Evolutionary conservation across 2,888 invertebrate genomes (phyloP), one percentile per base, ranked within the genome.

Genomic region (Dryocosmus kuriphilus): DNA sequence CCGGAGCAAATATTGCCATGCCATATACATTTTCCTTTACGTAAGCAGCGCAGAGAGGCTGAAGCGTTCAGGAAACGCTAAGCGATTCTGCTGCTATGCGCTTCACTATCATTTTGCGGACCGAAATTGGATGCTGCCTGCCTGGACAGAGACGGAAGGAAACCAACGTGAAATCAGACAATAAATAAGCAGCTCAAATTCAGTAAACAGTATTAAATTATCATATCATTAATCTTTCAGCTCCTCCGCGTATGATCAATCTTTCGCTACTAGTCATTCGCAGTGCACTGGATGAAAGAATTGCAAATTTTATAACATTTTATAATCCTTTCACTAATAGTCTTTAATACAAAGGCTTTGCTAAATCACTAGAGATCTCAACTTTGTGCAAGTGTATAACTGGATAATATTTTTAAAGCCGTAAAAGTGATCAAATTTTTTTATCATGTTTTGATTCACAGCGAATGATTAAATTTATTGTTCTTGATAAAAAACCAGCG

Each of bases 61-160:
- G 74, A 82, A 63, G 79, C 79, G 82, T 82, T 79, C 81, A 79
- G 83, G 79, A 82, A 83, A 80, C 80, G 75, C 81, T 60, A 77
- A 74, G 67, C n/a, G 74, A 75, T 77, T 75, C n/a, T n/a, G n/a
- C n/a, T n/a, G n/a, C n/a, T n/a, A n/a, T n/a, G n/a, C 30, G 67
- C 57, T n/a, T n/a, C 77, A 71, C 74, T 79, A 81, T 76, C 79
- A 79, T 77, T 61, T 51, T 60, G 74, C 51, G 77, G 60, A 62
- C 81, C 79, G 79, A 79, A 81, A 79, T 81, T 81, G 78, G 78
- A 79, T 77, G 74, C 75, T 75, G 16, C 5, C 41, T 60, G 14
- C 67, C 8, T 55, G 22, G 61, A 32, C 32, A 7, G 32, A 61
- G 30, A 32, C 32, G 61, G 61, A 32, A 32, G 32, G n/a, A n/a